These are phyloP conservation scores for Channa striata DNA, from an alignment of 2,797 vertebrate genomes.

Conservation along the genomic window DNA sequence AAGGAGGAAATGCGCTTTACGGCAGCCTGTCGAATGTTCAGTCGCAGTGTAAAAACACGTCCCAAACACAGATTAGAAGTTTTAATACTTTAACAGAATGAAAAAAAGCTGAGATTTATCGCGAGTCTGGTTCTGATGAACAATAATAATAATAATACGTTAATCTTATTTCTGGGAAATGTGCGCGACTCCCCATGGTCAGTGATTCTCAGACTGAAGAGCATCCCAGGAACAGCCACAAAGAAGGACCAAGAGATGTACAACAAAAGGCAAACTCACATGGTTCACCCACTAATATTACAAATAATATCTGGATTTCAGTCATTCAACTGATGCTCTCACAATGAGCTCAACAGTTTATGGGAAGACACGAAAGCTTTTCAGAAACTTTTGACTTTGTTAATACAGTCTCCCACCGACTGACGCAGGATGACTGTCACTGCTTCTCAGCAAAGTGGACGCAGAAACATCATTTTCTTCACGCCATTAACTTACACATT, in stretches of 20 bases:
- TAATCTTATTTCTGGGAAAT: conserved; percentile 37
- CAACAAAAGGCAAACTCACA: conserved; percentile 19
- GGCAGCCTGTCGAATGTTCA: conserved; percentile 11
- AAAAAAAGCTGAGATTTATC: conserved; percentile 24
- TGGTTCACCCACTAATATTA: conserved; percentile 22
- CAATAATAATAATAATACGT: conserved; percentile 10
- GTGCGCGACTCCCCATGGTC: not conserved
- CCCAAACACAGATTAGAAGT: conserved; percentile 46
- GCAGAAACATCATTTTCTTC: not conserved
- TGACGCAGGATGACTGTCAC: not conserved
- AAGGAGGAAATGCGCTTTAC: conserved; percentile 11
- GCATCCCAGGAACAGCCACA: not conserved
- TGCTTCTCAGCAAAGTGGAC: not conserved
- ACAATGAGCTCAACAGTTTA: conserved; percentile 51
- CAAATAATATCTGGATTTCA: conserved; percentile 37
- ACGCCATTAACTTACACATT: too few species aligned
- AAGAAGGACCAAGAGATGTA: not conserved
- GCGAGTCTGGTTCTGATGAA: conserved; percentile 17
- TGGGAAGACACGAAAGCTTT: conserved; percentile 39
- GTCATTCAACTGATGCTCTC: conserved; percentile 50
- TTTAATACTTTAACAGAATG: not conserved
- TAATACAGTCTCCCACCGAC: not conserved
- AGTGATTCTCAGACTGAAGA: not conserved
- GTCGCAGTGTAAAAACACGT: conserved; percentile 21
- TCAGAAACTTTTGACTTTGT: conserved; percentile 15